These are phyloP conservation scores for Emys orbicularis DNA, from an alignment of 2,797 vertebrate species.

Conservation along the genomic window DNA sequence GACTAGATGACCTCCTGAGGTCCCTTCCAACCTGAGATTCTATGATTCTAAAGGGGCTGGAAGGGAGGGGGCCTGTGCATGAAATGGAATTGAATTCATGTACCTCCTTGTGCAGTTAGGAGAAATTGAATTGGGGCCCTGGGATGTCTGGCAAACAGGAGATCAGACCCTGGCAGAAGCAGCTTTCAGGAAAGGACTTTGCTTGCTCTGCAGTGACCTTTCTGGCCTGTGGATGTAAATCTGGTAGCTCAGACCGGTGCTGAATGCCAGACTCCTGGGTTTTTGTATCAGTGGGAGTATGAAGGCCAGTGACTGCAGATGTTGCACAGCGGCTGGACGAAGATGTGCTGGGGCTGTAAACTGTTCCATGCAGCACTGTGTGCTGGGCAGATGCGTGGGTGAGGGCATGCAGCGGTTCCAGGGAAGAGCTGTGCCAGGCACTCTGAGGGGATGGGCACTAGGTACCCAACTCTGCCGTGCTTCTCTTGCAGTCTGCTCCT, in stretches of 20 bases:
- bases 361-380: background rate
- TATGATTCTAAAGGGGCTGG: background rate
- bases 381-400: background rate
- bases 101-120: background rate
- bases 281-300: background rate
- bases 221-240: background rate
- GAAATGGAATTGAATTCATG: background rate
- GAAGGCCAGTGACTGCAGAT: background rate
- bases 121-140: background rate
- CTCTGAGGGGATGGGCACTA: background rate
- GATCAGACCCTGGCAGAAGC: background rate
- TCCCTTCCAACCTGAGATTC: too few species aligned
- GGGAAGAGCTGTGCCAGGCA: background rate
- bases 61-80: background rate
- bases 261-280: background rate
- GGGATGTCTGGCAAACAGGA: background rate
- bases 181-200: background rate
- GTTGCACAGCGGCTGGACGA: background rate
- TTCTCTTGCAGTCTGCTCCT: background rate
- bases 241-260: background rate
- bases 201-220: background rate
- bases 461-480: background rate
- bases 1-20: too few species aligned
- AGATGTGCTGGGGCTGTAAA: background rate
- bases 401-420: background rate